Evolutionary conservation across 2,797 vertebrate species (phyloP), one percentile per base, ranked within the genome.

Genomic region (Alosa sapidissima): DNA sequence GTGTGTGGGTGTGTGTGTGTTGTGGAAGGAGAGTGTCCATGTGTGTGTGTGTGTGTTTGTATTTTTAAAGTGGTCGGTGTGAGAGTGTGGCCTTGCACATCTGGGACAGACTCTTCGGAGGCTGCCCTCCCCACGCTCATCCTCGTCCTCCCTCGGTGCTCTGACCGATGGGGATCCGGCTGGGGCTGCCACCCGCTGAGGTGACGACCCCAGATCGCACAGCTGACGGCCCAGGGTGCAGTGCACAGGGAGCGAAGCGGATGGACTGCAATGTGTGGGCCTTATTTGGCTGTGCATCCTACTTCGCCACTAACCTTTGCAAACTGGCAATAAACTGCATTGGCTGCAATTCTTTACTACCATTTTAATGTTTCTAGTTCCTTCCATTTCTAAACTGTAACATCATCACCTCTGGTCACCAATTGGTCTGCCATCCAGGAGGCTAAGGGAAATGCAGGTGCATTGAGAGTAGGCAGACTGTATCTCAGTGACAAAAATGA

Each of bases 181-280:
- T 3, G 41, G 36, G 51, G 49, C 65, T 85, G 58, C 58, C 87
- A 72, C 58, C 54, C 60, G 65, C 51, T 84, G 28, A 49, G 62
- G 75, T n/a, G 9, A 11, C 21, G 19, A 41, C 28, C 49, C 41
- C 19, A 41, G 33, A 60, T 7, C 6, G 45, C 36, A 54, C 83
- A 84, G 81, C 83, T 83, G 86, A 81, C 49, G 10, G 45, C 58
- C 81, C 49, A 48, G 83, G 36, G 75, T 52, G 36, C 41, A 45
- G 41, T 78, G 36, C 36, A 75, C 11, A 11, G 21, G 65, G 9
- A 14, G 24, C 21, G 49, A 10, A 28, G 62, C 55, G 82, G 45
- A 51, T 62, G 52, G 13, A 33, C 82, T 48, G 41, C 55, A 5
- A 36, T 49, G 60, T 5, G 6, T 36, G 3, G 16, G 24, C 51